Evolutionary conservation across 2,113 vertebrate species (phyloP), one percentile per base, ranked within the genome.

Genomic region (Pelecanoides urinatrix): DNA sequence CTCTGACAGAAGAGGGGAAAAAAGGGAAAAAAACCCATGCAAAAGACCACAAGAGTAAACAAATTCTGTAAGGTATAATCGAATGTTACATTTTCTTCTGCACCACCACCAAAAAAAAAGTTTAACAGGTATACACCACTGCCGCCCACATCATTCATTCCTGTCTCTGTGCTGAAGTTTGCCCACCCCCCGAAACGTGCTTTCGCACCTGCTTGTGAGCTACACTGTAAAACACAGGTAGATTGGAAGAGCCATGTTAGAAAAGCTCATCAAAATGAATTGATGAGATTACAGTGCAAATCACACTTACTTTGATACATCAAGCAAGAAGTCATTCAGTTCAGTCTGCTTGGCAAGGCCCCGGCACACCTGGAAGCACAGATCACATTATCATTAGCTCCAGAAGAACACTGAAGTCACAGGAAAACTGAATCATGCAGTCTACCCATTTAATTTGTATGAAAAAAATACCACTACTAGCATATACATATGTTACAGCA

Each of bases 271-370:
- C 1, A 74, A 86, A 81, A 77, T 16, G 82, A 65, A 50, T 2
- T 42, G 9, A 16, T 40, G 23, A 86, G 10, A n/a, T 68, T 44
- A 34, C n/a, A 47, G 36, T 26, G 38, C 30, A 77, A 75, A 80
- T 45, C 52, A 78, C 73, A 98, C 99, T 99, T 99, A 99, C 99
- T 99, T 99, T 27, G 99, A 99, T 87, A 99, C 99, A 85, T 99
- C 99, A 91, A 99, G 99, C 59, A 99, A 99, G 97, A 99, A 99
- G 98, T 99, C 99, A 81, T 99, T 99, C 98, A 99, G 96, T 94
- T 99, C 99, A 8, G 99, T 99, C 98, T 99, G 99, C 94, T 99
- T 99, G 97, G 99, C 99, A 90, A 99, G 99, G 94, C 99, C 99
- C 96, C 99, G 98, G 98, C 99, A 99, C 67, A 99, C 99, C 99